phyloP scores from a whole-genome alignment of 2,888 invertebrate genomes.

The Laothoe populi region DNA sequence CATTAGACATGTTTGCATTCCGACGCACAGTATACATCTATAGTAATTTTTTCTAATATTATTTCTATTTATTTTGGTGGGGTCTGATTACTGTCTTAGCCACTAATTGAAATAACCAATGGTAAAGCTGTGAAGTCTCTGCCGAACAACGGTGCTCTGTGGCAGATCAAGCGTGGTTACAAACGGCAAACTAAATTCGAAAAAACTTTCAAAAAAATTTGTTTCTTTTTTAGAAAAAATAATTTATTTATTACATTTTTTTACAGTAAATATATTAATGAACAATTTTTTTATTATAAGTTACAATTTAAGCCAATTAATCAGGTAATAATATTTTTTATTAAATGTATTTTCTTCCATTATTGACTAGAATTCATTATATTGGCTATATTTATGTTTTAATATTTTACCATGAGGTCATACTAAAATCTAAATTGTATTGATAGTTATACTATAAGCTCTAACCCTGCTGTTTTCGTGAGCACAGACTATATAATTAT shows the following conservation, averaged over 20 bases:
- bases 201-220: background rate
- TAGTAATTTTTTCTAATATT: constrained; percentile 7
- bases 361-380: too few species aligned
- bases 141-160: constrained; percentile 56
- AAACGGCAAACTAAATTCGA: constrained; percentile 31
- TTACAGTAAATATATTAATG: background rate
- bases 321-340: background rate
- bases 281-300: too few species aligned
- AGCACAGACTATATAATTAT: too few species aligned
- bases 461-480: too few species aligned
- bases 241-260: background rate
- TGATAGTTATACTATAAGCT: background rate
- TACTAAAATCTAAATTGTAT: too few species aligned
- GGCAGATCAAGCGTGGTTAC: constrained; percentile 58
- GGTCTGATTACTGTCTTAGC: constrained; percentile 12
- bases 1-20: constrained; percentile 5
- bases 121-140: constrained; percentile 51
- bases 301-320: background rate
- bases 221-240: background rate
- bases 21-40: constrained; percentile 12
- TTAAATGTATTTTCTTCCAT: background rate
- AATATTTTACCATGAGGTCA: too few species aligned
- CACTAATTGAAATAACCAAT: constrained; percentile 36
- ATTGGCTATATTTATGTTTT: too few species aligned
- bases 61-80: constrained; percentile 17